Conservation (phyloP, 1,140 invertebrate genomes). For the Drosophila kanapiae region DNA sequence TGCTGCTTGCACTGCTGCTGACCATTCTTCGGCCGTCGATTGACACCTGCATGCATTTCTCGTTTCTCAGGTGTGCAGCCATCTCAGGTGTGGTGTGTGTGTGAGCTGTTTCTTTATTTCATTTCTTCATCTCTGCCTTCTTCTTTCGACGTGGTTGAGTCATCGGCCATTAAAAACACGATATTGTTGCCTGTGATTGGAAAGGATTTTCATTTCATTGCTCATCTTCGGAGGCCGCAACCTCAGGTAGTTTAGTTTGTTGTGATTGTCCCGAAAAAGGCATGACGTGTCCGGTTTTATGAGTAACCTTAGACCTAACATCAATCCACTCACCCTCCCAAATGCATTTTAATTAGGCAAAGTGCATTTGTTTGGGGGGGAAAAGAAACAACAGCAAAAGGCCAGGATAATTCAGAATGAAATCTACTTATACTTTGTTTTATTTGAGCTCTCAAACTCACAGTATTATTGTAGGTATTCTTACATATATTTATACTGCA, state of each 20-base stretch:
- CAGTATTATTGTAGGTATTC: not conserved
- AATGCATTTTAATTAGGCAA: constrained; percentile 57
- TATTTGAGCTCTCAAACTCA: not conserved
- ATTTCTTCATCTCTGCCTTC: constrained; percentile 72
- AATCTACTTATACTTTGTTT: not conserved
- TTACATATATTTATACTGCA: not conserved
- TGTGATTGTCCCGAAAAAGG: constrained; percentile 52
- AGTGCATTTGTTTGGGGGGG: too few relatives aligned
- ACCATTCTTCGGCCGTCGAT: constrained; percentile 76
- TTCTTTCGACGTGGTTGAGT: constrained; percentile 62
- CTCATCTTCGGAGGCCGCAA: constrained; percentile 40
- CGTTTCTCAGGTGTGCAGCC: constrained; percentile 81
- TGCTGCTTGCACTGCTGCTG: constrained; percentile 42
- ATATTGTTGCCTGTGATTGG: constrained; percentile 64
- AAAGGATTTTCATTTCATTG: constrained; percentile 73
- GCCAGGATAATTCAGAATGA: not conserved
- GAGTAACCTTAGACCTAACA: constrained; percentile 43
- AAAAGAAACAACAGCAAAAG: too few relatives aligned
- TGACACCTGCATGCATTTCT: constrained; percentile 84
- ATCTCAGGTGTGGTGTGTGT: constrained; percentile 63
- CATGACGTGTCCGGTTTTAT: constrained; percentile 55
- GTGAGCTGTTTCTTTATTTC: constrained; percentile 69
- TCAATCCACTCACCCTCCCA: constrained; percentile 10
- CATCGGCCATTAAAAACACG: constrained; percentile 77
- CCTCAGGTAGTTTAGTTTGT: constrained; percentile 70